Evolutionary conservation across 2,888 invertebrate species (phyloP).

Genomic region (Nymphalis urticae): DNA sequence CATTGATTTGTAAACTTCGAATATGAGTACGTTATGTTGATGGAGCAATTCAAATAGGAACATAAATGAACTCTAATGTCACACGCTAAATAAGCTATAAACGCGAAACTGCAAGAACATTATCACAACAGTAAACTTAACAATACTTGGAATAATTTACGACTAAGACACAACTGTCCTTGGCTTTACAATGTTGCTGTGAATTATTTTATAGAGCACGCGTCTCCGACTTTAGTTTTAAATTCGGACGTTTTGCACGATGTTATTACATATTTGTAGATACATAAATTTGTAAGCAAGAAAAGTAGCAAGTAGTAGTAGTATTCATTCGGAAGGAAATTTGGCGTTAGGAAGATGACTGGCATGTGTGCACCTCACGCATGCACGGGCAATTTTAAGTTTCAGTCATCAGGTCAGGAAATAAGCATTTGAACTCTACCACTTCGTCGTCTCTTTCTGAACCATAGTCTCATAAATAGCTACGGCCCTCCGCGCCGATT

Average conservation of each 20-base stretch:
- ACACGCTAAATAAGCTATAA: conserved; percentile 37
- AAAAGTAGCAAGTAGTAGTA: no score
- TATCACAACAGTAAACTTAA: conserved; percentile 56
- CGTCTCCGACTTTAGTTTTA: neutral
- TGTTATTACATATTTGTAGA: no score
- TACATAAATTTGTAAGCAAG: no score
- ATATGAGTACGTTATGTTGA: neutral
- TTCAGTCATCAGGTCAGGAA: no score
- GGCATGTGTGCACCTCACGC: no score
- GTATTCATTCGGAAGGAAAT: no score
- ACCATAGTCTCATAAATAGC: no score
- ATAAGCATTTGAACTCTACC: no score
- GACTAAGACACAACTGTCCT: conserved; percentile 53
- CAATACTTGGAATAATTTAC: conserved; percentile 63
- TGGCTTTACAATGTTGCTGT: conserved; percentile 58
- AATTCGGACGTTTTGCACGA: neutral
- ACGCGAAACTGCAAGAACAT: conserved; percentile 47
- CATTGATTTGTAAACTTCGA: conserved; percentile 1
- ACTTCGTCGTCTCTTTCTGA: no score
- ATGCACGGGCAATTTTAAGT: no score
- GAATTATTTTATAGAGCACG: conserved; percentile 59
- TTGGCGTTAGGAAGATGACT: no score
- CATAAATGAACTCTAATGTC: conserved; percentile 14
- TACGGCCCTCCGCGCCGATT: no score
- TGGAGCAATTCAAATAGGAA: conserved; percentile 6